These are phyloP conservation scores for Eutrigla gurnardus DNA, from an alignment of 2,797 vertebrate genomes.

Conservation along the genomic window DNA sequence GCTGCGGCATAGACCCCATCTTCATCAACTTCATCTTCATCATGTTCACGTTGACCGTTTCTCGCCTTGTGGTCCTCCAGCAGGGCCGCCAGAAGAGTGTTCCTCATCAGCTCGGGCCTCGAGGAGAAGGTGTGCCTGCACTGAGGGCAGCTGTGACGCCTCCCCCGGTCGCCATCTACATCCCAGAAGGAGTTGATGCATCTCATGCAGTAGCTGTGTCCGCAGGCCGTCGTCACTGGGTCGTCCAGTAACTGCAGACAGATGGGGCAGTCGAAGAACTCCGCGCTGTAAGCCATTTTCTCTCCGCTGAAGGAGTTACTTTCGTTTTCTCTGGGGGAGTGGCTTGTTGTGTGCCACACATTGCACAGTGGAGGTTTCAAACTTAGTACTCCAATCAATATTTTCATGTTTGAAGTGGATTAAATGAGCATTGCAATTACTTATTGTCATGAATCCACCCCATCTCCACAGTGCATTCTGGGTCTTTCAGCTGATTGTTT, in stretches of 20 bases:
- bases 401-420: too few relatives aligned
- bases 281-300: slow-evolving; percentile 52
- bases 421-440: too few relatives aligned
- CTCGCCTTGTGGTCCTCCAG: slow-evolving; percentile 44
- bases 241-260: slow-evolving; percentile 60
- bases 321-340: slow-evolving; percentile 36
- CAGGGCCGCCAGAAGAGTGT: slow-evolving; percentile 51
- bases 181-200: slow-evolving; percentile 69
- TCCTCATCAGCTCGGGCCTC: slow-evolving; percentile 65
- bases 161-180: not conserved
- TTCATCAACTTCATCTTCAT: not conserved
- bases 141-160: slow-evolving; percentile 63
- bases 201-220: slow-evolving; percentile 66
- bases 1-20: not conserved
- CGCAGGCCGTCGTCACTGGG: slow-evolving; percentile 66
- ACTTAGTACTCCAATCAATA: not conserved
- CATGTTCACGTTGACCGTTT: not conserved
- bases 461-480: too few relatives aligned
- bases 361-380: not conserved
- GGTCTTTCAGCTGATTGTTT: too few relatives aligned
- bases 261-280: slow-evolving; percentile 54
- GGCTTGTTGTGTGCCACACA: slow-evolving; percentile 19
- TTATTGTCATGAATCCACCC: too few relatives aligned
- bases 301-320: not conserved
- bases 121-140: slow-evolving; percentile 53